phyloP scores from a whole-genome alignment of 2,113 vertebrate species.

The Podocnemis expansa region DNA sequence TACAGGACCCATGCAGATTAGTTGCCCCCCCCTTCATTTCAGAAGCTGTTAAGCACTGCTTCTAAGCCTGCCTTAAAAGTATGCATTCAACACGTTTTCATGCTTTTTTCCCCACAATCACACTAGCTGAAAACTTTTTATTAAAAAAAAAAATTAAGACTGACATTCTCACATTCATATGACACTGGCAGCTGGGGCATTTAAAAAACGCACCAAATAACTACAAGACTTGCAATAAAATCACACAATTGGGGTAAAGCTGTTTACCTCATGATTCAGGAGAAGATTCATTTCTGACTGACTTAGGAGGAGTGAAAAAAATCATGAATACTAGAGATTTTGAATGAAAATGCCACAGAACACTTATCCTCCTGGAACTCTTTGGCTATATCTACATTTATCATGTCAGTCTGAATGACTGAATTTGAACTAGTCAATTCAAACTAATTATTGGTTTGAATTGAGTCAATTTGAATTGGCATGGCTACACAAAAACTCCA shows the following conservation, averaged over 20 bases:
- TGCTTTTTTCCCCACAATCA: not conserved
- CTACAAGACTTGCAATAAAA: not conserved
- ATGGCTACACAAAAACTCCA: too few relatives aligned
- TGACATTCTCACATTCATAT: not conserved
- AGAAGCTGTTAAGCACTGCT: too few relatives aligned
- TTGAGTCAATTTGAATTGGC: too few relatives aligned
- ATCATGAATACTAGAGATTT: not conserved
- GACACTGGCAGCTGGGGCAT: not conserved
- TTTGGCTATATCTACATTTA: too few relatives aligned
- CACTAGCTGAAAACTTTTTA: not conserved
- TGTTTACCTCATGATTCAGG: not conserved
- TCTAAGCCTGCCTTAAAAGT: too few relatives aligned
- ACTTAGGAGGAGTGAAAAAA: not conserved
- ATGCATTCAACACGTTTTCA: not conserved
- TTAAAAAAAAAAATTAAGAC: not conserved
- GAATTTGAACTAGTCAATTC: too few relatives aligned
- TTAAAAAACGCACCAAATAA: not conserved
- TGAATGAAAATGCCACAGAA: not conserved
- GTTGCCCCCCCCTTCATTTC: too few relatives aligned
- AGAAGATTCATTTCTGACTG: not conserved
- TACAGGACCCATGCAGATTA: too few relatives aligned
- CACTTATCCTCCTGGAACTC: not conserved
- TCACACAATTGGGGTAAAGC: rapidly evolving
- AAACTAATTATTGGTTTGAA: too few relatives aligned
- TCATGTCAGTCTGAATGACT: too few relatives aligned